phyloP scores from a whole-genome alignment of 2,888 invertebrate species.

The Priocnemis perturbator region DNA sequence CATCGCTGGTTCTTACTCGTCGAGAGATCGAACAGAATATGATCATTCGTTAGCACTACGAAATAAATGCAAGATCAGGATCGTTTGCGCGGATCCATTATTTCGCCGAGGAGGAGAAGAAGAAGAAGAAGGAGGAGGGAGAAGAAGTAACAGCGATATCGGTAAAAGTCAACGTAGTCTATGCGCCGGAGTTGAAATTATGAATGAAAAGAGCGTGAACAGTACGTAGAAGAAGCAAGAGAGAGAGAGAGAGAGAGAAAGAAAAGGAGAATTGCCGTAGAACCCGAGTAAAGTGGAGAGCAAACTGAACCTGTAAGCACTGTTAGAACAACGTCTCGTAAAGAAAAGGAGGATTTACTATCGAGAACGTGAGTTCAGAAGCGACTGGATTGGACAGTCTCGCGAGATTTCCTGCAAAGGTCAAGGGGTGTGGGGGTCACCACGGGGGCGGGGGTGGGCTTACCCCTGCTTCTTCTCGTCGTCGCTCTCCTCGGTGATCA shows the following conservation, averaged over 20 bases:
- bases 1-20: too few relatives aligned
- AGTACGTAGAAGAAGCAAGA: neutral
- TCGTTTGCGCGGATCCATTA: neutral
- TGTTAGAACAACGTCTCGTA: too few relatives aligned
- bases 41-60: neutral
- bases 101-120: conserved; percentile 5
- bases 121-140: conserved; percentile 31
- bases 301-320: too few relatives aligned
- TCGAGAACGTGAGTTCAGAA: too few relatives aligned
- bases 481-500: conserved; percentile 64
- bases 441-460: conserved; percentile 71
- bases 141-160: conserved; percentile 27
- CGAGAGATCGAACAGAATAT: too few relatives aligned
- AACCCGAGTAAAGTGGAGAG: neutral
- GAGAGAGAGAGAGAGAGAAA: conserved; percentile 26
- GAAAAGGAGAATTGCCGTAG: conserved; percentile 11
- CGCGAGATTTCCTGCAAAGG: conserved; percentile 60
- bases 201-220: neutral
- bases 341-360: too few relatives aligned
- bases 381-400: conserved; percentile 56
- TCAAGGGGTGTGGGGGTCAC: conserved; percentile 67
- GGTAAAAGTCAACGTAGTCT: conserved; percentile 17
- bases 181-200: neutral
- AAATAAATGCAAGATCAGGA: conserved; percentile 18
- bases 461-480: conserved; percentile 70